phyloP scores from a whole-genome alignment of 2,888 invertebrate genomes.

The Nomada goodeniana region DNA sequence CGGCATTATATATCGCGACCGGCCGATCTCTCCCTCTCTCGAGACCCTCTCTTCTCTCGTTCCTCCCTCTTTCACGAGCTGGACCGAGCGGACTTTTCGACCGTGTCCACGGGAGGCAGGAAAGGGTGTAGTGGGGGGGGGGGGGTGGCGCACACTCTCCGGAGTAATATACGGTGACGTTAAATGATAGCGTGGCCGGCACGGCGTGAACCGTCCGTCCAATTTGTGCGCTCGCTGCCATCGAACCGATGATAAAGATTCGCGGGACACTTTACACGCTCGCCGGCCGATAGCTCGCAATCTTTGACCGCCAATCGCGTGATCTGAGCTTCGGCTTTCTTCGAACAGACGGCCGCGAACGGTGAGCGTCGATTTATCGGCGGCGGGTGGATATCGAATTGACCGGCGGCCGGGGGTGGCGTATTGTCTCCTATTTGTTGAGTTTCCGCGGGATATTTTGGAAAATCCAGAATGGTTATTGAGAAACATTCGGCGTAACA shows the following conservation, averaged over 20 bases:
- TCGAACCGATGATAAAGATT: conserved; percentile 48
- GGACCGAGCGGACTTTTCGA: conserved; percentile 51
- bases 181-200: conserved; percentile 49
- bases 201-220: conserved; percentile 32
- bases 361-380: not conserved
- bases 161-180: conserved; percentile 48
- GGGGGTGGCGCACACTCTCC: conserved; percentile 2
- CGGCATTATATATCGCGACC: conserved; percentile 68
- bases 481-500: too few relatives aligned
- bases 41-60: conserved; percentile 23
- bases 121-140: conserved; percentile 15
- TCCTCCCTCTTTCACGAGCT: conserved; percentile 4
- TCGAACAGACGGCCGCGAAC: not conserved
- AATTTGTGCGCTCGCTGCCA: conserved; percentile 44
- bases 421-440: too few relatives aligned
- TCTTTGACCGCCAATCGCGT: conserved; percentile 10
- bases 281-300: conserved; percentile 14
- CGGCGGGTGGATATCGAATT: too few relatives aligned
- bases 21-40: conserved; percentile 63
- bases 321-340: not conserved
- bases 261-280: conserved; percentile 28
- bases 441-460: too few relatives aligned
- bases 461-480: too few relatives aligned
- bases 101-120: conserved; percentile 24
- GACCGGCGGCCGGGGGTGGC: too few relatives aligned